A percentile compares a stretch with the other conserved stretches of the same genome.
phyloP scores from a whole-genome alignment of 2,888 invertebrate genomes.

The Diogma glabrata region DNA sequence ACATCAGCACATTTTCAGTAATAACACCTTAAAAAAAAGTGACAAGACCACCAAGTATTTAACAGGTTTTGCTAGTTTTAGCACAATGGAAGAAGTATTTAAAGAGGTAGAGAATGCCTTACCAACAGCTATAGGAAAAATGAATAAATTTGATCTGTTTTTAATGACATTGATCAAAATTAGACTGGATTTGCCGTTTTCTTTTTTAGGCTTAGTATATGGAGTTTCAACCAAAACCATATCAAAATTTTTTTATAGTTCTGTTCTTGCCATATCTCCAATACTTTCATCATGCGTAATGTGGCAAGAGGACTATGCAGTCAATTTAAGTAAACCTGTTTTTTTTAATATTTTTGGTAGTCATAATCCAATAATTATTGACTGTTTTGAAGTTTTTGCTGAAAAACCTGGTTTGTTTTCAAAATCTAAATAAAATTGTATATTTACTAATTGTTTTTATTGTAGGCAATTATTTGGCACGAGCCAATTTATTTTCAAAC shows the following conservation, averaged over 20 bases:
- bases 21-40: constrained; percentile 1
- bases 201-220: not conserved
- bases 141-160: not conserved
- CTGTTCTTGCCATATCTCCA: not conserved
- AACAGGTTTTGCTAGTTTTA: constrained; percentile 1
- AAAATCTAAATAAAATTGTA: too few relatives aligned
- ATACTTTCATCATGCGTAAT: not conserved
- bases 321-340: not conserved
- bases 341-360: constrained; percentile 1
- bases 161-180: not conserved
- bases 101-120: constrained; percentile 1
- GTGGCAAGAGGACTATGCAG: not conserved
- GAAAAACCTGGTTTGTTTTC: not conserved
- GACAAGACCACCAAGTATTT: not conserved
- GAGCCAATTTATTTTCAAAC: too few relatives aligned
- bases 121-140: not conserved
- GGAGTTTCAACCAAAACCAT: not conserved
- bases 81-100: not conserved
- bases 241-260: not conserved
- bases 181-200: not conserved
- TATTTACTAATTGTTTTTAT: too few relatives aligned
- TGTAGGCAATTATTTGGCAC: too few relatives aligned
- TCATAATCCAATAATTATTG: not conserved
- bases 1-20: too few relatives aligned
- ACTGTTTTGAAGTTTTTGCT: not conserved